A percentile compares a stretch with the other conserved stretches of the same genome.
Conservation (phyloP, 1,140 invertebrate genomes). For the fruit fly (Drosophila melanogaster) region Release_6_plus_ISO1_MT NT_033777.3:25381501-25382000, state of each 20-base stretch:
- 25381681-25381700: slow-evolving; percentile 65
- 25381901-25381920: slow-evolving; percentile 59
- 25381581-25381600: slow-evolving; percentile 76
- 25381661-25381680: slow-evolving; percentile 70
- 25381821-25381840: slow-evolving; percentile 80
- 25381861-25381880: slow-evolving; percentile 67
- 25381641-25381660: slow-evolving; percentile 73
- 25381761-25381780: slow-evolving; percentile 73
- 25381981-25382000: slow-evolving; percentile 75
- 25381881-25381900: slow-evolving; percentile 66
- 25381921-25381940: slow-evolving; percentile 75
- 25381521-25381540: slow-evolving; percentile 82
- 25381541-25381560: slow-evolving; percentile 83
- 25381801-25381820: slow-evolving; percentile 73
- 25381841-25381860: slow-evolving; percentile 63
- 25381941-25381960: slow-evolving; percentile 77
- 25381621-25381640: slow-evolving; percentile 76
- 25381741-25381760: slow-evolving; percentile 73
- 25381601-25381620: slow-evolving; percentile 73
- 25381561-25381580: slow-evolving; percentile 80
- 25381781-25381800: slow-evolving; percentile 67
- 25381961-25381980: slow-evolving; percentile 48
- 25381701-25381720: slow-evolving; percentile 63
- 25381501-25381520: slow-evolving; percentile 79
- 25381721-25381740: slow-evolving; percentile 71